Percentiles rank a stretch among this genome's conserved stretches.
Evolutionary conservation across 2,113 vertebrate species (phyloP).

Genomic region (Tangachromis dhanisi): DNA sequence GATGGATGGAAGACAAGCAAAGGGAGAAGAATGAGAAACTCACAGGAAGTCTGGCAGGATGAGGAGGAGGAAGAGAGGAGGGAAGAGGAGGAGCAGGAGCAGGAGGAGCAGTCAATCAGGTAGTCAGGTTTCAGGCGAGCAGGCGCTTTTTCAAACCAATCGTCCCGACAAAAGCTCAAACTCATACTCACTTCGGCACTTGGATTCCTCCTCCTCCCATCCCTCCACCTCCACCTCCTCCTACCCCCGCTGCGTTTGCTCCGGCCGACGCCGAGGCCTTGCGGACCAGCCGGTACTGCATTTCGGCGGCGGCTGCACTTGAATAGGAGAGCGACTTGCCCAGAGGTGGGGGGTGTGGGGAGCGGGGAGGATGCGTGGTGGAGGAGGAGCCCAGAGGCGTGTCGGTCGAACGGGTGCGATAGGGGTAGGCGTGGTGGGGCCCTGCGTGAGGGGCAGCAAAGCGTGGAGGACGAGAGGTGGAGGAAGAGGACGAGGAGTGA

Average conservation of each 20-base stretch:
- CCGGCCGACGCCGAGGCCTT: conserved; percentile 70
- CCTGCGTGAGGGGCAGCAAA: conserved; percentile 15
- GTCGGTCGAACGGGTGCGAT: conserved; percentile 81
- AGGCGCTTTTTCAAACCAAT: conserved; percentile 35
- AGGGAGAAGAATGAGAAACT: conserved; percentile 49
- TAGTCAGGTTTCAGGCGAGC: conserved; percentile 42
- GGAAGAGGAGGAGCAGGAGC: conserved; percentile 52
- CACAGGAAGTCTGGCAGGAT: conserved; percentile 60
- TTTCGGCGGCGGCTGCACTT: conserved; percentile 75
- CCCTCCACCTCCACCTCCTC: conserved; percentile 27
- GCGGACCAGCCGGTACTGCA: conserved; percentile 76
- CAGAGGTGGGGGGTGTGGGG: conserved; percentile 72
- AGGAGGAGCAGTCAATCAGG: conserved; percentile 47
- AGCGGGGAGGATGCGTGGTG: conserved; percentile 51
- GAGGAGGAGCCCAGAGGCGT: conserved; percentile 56
- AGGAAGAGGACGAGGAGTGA: conserved; percentile 34
- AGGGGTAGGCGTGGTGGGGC: conserved; percentile 58
- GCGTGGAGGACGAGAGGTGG: conserved; percentile 50
- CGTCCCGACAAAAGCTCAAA: conserved; percentile 14
- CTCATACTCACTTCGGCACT: conserved; percentile 73
- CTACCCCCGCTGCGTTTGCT: conserved; percentile 46
- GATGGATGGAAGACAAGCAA: conserved; percentile 1
- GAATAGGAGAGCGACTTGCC: conserved; percentile 89
- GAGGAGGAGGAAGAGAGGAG: conserved; percentile 27
- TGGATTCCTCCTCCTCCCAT: conserved; percentile 54